Evolutionary conservation across 2,888 invertebrate genomes (phyloP).

Genomic region (Aspidiotus rigidus): DNA sequence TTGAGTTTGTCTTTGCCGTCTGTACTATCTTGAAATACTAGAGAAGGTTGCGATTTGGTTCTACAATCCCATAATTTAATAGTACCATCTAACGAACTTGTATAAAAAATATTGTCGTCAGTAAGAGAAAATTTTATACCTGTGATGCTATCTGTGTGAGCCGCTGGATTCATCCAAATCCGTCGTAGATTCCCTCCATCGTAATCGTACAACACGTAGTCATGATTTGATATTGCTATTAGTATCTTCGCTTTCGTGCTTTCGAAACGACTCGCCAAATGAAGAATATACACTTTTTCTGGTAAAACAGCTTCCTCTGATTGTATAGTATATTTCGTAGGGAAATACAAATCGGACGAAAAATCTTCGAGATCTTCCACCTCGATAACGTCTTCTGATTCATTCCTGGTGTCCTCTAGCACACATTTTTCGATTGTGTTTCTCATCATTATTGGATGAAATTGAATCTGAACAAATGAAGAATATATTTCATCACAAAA

Average conservation of each 20-base stretch:
- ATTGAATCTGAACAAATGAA: too few relatives aligned
- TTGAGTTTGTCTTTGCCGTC: constrained; percentile 42
- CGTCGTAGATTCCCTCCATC: background rate
- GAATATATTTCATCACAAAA: too few relatives aligned
- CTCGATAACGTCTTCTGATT: background rate
- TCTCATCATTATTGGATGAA: too few relatives aligned
- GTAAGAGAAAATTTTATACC: constrained; percentile 1
- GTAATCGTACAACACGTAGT: constrained; percentile 18
- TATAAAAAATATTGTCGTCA: constrained; percentile 21
- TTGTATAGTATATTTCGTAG: constrained; percentile 30
- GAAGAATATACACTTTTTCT: constrained; percentile 53
- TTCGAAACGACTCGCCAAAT: constrained; percentile 46
- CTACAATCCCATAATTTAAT: constrained; percentile 53
- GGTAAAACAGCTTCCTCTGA: constrained; percentile 49
- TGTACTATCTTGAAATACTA: constrained; percentile 38
- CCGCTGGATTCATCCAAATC: background rate
- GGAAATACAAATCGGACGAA: background rate
- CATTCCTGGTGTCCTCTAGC: too few relatives aligned
- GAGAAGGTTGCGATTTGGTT: constrained; percentile 44
- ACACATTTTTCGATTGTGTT: too few relatives aligned
- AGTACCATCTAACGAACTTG: constrained; percentile 34
- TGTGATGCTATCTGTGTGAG: constrained; percentile 16
- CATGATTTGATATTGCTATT: constrained; percentile 11
- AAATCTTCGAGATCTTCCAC: background rate
- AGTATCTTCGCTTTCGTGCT: constrained; percentile 2